Conservation (phyloP, 2,797 vertebrate genomes). For the Apodemus agrarius region DNA sequence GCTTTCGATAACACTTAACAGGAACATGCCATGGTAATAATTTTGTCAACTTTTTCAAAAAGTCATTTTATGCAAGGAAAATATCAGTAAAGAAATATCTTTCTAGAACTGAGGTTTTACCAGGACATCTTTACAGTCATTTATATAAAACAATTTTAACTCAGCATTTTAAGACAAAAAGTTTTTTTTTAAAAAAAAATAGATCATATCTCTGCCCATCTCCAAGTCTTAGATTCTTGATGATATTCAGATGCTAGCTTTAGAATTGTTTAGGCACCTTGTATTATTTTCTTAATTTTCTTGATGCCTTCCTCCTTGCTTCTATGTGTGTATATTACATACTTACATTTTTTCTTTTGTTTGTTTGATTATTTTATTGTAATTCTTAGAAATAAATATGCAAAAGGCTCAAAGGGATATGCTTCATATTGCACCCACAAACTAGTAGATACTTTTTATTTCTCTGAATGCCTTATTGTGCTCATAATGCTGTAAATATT, state of each 20-base stretch:
- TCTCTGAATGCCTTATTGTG: neutral
- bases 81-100: neutral
- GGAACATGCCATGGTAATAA: neutral
- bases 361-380: neutral
- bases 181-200: neutral
- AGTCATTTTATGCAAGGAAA: neutral
- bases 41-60: neutral
- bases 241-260: neutral
- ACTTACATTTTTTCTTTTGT: neutral
- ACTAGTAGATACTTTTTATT: neutral
- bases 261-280: neutral
- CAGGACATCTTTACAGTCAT: neutral
- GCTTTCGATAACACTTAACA: neutral
- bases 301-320: neutral
- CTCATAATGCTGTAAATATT: neutral
- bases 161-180: neutral
- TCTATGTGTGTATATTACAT: neutral
- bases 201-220: neutral
- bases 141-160: neutral
- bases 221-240: accelerated
- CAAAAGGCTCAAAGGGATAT: neutral
- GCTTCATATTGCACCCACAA: neutral
- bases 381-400: constrained; percentile 16
- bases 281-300: neutral
- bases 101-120: neutral